Evolutionary conservation across 2,797 vertebrate genomes (phyloP).

Genomic region (Aratinga solstitialis): DNA sequence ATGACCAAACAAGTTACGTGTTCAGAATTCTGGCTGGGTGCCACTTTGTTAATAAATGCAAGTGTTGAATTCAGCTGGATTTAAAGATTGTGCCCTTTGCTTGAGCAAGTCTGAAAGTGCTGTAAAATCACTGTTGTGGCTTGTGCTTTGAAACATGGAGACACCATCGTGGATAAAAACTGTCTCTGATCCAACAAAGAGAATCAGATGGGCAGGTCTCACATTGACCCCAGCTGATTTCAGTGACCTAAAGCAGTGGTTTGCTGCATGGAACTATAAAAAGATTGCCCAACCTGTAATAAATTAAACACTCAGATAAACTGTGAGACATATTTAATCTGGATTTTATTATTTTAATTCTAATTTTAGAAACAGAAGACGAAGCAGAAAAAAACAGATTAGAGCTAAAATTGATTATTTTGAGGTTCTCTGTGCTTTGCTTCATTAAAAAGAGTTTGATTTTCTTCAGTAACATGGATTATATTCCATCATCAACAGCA

Average conservation of each 20-base stretch:
- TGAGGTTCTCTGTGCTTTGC: neutral
- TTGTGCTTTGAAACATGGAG: neutral
- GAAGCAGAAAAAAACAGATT: neutral
- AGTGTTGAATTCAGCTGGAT: constrained; percentile 61
- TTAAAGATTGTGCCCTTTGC: constrained; percentile 69
- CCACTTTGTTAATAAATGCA: constrained; percentile 68
- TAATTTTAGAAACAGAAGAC: neutral
- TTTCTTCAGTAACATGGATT: neutral
- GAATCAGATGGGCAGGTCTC: constrained; percentile 13
- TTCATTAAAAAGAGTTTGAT: neutral
- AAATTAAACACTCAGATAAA: neutral
- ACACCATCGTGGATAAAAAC: neutral
- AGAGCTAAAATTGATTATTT: neutral
- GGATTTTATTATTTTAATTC: neutral
- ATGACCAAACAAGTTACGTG: neutral
- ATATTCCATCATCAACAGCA: neutral
- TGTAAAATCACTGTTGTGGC: constrained; percentile 5
- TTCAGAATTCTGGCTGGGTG: constrained; percentile 31
- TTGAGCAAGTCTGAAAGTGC: constrained; percentile 60
- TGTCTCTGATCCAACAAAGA: neutral
- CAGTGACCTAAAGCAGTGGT: neutral
- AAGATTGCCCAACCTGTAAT: neutral
- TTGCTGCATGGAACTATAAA: neutral
- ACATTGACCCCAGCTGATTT: constrained; percentile 1
- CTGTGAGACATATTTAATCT: neutral